Evolutionary conservation across 2,888 invertebrate genomes (phyloP), one percentile per base, ranked within the genome.

Genomic region (Mycalesis mineus): DNA sequence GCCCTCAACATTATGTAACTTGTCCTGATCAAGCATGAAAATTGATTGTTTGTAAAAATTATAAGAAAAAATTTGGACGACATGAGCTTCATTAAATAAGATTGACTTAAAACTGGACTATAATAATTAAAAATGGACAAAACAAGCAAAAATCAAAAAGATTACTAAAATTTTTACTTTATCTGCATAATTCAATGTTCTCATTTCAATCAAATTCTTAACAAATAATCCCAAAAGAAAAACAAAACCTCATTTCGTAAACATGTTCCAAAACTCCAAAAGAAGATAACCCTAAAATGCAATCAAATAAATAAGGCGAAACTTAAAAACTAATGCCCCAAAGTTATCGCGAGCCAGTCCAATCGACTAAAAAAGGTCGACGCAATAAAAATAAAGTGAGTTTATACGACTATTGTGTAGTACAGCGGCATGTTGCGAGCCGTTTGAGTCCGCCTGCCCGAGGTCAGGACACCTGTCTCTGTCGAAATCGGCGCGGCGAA

Each of bases 381-480:
- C 57, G 66, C 64, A 68, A 73, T 73, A 75, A 75, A 76, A 78
- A 74, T 77, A 66, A 68, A 68, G 57, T 49, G 58, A 66, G 56
- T 62, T 62, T 44, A 50, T 57, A 57, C 57, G 50, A 50, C 53
- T 49, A 57, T 57, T 63, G 63, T 63, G 63, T 59, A 28, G 49
- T 33, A 17, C 41, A 55, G 42, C 49, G 51, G 36, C 52, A 33
- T 41, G 51, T 51, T 47, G 37, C 54, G 52, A 48, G 68, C 70
- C 68, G 68, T 69, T 70, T 66, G 65, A 68, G 71, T 68, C 67
- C 67, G 70, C 68, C 65, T 65, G 66, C 66, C 55, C 71, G 67
- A 68, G 68, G 68, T 70, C 68, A 66, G 69, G 79, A 79, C 80
- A 82, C 80, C 80, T 80, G 81, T 74, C 74, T 69, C 67, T 71